Conservation (phyloP, 2,888 invertebrate species). For the Mimachlamys varia region DNA sequence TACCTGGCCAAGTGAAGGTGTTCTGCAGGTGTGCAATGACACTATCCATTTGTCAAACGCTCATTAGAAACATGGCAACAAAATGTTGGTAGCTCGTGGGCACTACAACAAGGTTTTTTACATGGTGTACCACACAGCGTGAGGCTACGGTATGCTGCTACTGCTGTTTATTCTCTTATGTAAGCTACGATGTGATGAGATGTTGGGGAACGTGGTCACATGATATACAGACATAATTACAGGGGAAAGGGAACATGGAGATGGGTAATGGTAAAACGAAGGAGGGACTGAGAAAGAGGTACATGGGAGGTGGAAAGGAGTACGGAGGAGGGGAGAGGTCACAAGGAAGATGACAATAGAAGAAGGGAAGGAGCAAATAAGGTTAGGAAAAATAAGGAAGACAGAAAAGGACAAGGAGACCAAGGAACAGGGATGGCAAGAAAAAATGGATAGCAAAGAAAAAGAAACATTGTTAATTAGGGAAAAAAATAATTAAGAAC, state of each 20-base stretch:
- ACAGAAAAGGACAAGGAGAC: background rate
- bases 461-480: background rate
- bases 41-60: conserved; percentile 29
- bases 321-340: background rate
- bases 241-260: background rate
- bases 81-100: background rate
- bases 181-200: background rate
- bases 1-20: conserved; percentile 24
- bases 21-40: conserved; percentile 31
- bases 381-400: background rate
- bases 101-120: background rate
- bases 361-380: background rate
- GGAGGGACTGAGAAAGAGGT: background rate
- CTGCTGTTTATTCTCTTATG: background rate
- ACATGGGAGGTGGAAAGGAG: background rate
- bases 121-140: background rate
- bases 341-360: background rate
- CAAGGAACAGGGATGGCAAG: no score
- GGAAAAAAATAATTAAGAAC: background rate
- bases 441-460: no score
- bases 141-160: conserved; percentile 16
- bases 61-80: background rate
- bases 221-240: background rate
- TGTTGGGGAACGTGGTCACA: background rate
- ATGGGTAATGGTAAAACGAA: background rate